Evolutionary conservation across 2,888 invertebrate genomes (phyloP).

Genomic region (Helicoverpa assulta): DNA sequence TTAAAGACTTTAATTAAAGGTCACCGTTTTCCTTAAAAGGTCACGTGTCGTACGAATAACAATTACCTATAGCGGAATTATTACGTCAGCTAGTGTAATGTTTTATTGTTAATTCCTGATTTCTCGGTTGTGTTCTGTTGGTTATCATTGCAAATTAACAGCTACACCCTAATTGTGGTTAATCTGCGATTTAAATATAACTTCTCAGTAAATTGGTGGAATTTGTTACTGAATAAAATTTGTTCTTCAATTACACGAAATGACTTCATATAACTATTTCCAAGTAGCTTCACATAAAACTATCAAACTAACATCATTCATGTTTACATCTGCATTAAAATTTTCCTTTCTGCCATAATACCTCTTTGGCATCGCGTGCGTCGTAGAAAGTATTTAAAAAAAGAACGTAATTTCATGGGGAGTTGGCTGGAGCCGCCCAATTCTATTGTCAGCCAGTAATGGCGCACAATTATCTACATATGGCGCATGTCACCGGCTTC

Average conservation of each 20-base stretch:
- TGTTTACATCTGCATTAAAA: neutral
- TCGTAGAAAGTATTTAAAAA: constrained; percentile 87
- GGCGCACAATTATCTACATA: constrained; percentile 79
- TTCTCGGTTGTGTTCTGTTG: neutral
- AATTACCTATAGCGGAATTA: constrained; percentile 6
- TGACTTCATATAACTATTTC: neutral
- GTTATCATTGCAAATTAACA: neutral
- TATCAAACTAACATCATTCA: neutral
- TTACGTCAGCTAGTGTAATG: constrained; percentile 2
- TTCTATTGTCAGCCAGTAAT: constrained; percentile 87
- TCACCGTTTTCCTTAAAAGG: constrained; percentile 46
- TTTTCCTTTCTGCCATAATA: constrained; percentile 20
- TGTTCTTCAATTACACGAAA: neutral
- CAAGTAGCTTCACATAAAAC: neutral
- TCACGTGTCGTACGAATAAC: constrained; percentile 16
- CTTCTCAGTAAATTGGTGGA: neutral
- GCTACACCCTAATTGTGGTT: neutral
- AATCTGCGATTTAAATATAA: neutral
- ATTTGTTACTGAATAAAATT: neutral
- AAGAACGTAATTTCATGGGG: constrained; percentile 85
- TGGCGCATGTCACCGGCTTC: constrained; percentile 70
- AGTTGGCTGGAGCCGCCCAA: constrained; percentile 82
- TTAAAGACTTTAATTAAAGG: constrained; percentile 55
- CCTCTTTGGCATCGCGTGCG: constrained; percentile 46
- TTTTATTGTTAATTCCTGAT: neutral